phyloP scores from a whole-genome alignment of 2,888 invertebrate genomes.

The Lepidocyrtoides sp. region DNA sequence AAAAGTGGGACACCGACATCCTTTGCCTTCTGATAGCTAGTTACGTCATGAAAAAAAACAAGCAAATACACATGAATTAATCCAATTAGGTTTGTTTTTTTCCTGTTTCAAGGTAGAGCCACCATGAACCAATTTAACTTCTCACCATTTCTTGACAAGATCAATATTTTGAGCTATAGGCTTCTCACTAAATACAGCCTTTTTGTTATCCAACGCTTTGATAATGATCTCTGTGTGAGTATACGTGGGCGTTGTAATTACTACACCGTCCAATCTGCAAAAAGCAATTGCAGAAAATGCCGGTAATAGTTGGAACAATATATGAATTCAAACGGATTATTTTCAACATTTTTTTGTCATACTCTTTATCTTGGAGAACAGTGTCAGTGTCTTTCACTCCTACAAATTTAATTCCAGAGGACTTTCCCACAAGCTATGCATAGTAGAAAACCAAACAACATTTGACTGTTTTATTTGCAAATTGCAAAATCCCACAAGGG shows the following conservation, averaged over 20 bases:
- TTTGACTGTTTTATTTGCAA: no score
- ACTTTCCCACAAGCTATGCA: constrained; percentile 88
- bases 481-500: no score
- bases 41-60: no score
- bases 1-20: constrained; percentile 88
- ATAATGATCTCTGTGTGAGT: constrained; percentile 89
- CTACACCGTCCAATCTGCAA: constrained; percentile 88
- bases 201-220: constrained; percentile 88
- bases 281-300: no score
- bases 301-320: no score
- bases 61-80: no score
- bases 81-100: no score
- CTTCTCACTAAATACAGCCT: constrained; percentile 91
- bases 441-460: no score
- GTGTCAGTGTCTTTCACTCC: constrained; percentile 87
- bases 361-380: constrained; percentile 89
- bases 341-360: no score
- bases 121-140: no score
- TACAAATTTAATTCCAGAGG: constrained; percentile 87
- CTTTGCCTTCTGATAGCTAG: constrained; percentile 89
- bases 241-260: constrained; percentile 89
- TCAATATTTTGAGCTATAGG: constrained; percentile 89
- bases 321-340: no score
- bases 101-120: no score
- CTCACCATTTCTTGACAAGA: constrained; percentile 88